These are phyloP conservation scores for Microctenopoma lineatum DNA, from an alignment of 2,797 vertebrate species.

Conservation along the genomic window DNA sequence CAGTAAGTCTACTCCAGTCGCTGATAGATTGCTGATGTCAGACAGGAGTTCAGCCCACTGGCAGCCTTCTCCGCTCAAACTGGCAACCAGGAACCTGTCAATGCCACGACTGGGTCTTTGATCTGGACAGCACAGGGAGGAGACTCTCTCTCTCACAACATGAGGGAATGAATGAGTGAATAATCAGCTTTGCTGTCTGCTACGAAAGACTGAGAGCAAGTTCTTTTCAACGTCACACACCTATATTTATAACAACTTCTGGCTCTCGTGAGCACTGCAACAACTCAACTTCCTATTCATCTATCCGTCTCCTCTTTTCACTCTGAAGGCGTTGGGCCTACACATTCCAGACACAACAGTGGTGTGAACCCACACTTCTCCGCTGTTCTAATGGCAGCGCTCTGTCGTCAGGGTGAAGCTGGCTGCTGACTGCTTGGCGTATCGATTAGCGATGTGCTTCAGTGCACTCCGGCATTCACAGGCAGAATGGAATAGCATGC, in stretches of 20 bases:
- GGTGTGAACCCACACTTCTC: slow-evolving; percentile 24
- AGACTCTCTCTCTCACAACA: slow-evolving; percentile 13
- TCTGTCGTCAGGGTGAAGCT: slow-evolving; percentile 49
- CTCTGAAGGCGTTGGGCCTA: background rate
- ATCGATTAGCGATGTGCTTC: slow-evolving; percentile 68
- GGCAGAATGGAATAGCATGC: slow-evolving; percentile 52
- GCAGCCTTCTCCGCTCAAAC: slow-evolving; percentile 23
- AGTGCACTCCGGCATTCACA: slow-evolving; percentile 17
- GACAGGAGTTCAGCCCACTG: slow-evolving; percentile 27
- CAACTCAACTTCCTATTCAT: slow-evolving; percentile 12
- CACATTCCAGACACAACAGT: background rate
- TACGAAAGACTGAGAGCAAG: slow-evolving; percentile 2
- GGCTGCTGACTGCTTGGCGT: slow-evolving; percentile 63
- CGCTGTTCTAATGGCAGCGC: slow-evolving; percentile 58
- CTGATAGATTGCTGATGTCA: slow-evolving; percentile 21
- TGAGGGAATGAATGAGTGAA: slow-evolving; percentile 10
- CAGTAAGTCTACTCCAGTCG: slow-evolving; percentile 13
- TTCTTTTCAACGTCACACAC: slow-evolving; percentile 3
- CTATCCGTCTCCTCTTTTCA: slow-evolving; percentile 4
- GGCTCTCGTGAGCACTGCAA: background rate
- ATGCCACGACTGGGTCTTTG: slow-evolving; percentile 6
- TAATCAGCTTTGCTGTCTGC: slow-evolving; percentile 7
- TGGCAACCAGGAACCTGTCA: slow-evolving; percentile 6
- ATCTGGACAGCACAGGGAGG: slow-evolving; percentile 2
- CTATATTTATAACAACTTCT: no score